Evolutionary conservation across 2,797 vertebrate genomes (phyloP).

Genomic region (Emys orbicularis): DNA sequence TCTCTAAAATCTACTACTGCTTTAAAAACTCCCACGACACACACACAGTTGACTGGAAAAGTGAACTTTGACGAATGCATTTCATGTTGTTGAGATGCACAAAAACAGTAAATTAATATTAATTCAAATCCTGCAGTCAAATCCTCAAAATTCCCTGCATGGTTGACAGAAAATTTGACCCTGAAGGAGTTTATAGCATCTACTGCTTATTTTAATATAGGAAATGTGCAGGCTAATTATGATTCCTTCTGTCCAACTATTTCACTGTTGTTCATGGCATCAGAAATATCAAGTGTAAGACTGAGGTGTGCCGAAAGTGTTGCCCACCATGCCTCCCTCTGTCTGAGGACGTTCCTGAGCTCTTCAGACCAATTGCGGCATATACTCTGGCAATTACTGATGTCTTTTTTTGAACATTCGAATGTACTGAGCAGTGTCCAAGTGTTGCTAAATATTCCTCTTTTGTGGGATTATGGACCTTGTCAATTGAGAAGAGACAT

Average conservation of each 20-base stretch:
- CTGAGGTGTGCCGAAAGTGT: not conserved
- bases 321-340: not conserved
- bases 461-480: not conserved
- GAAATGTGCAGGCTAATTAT: not conserved
- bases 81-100: slow-evolving; percentile 8
- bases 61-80: slow-evolving; percentile 5
- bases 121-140: slow-evolving; percentile 35
- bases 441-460: slow-evolving; percentile 26
- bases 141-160: slow-evolving; percentile 37
- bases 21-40: too few species aligned
- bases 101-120: not conserved
- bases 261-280: slow-evolving; percentile 9
- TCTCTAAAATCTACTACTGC: not conserved
- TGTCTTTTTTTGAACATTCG: slow-evolving; percentile 13
- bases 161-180: slow-evolving; percentile 42
- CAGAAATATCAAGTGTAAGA: not conserved
- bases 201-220: not conserved
- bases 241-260: slow-evolving; percentile 26
- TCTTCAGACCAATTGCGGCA: not conserved
- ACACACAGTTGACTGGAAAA: not conserved
- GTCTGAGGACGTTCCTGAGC: slow-evolving; percentile 11
- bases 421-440: slow-evolving; percentile 26
- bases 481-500: not conserved
- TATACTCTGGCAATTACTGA: slow-evolving; percentile 19
- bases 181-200: slow-evolving; percentile 23